Base-by-base conservation (phyloP, 2,888 invertebrate genomes). In the Cheilosia scutellata region DNA sequence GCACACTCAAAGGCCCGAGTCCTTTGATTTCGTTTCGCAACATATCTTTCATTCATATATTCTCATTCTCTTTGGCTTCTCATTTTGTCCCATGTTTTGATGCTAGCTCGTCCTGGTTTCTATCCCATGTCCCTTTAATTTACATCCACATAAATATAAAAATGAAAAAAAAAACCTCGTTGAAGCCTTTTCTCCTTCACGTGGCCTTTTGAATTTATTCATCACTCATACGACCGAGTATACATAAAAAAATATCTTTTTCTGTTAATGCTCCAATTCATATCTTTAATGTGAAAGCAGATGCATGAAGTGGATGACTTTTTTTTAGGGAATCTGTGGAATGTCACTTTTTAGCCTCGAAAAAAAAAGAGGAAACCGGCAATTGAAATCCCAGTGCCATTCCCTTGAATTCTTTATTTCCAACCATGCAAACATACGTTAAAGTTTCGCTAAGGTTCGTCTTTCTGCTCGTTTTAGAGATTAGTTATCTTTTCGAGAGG, bases 171-270 rank as follows among this genome's bases (percentile, higher is more conserved):
- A 2, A 47, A 49, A 31, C 25, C 4, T n/a, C 20, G n/a, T 16
- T n/a, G 20, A 47, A 47, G 9, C 16, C 16, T 47, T 29, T 57
- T 44, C 31, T 42, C 55, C 13, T 63, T 33, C 33, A 29, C 29
- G 40, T 53, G 66, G 40, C 66, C 37, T 31, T 68, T 60, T 25
- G 42, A 76, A 33, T 68, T 55, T 53, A 33, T 37, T 55, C 31
- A 71, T 70, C 29, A 78, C 77, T 78, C 77, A 78, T 71, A 78
- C 71, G 55, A 62, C 55, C 62, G 16, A 77, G 62, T 71, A 37
- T 25, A 51, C 25, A 25, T 9, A 77, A 4, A 53, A 5, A 27
- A 7, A 7, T 74, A 47, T 58, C 31, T 40, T 31, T 20, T 63
- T 25, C 9, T 40, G 49, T 11, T 68, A 29, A 53, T 40, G 66